phyloP scores from a whole-genome alignment of 2,888 invertebrate genomes.

The Dendrolimus pini region DNA sequence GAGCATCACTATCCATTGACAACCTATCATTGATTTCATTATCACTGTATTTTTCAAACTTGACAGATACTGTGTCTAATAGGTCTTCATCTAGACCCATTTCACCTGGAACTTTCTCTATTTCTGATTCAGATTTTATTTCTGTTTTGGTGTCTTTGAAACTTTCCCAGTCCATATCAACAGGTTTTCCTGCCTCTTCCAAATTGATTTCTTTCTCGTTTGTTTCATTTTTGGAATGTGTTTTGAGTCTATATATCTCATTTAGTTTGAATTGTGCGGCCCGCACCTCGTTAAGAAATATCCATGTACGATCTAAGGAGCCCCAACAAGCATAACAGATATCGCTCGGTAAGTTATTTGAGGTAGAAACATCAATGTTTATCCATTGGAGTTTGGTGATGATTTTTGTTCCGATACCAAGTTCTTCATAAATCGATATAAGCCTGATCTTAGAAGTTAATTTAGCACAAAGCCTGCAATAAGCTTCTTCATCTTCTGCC shows the following conservation, averaged over 20 bases:
- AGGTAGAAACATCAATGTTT: slow-evolving; percentile 48
- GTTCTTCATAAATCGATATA: slow-evolving; percentile 52
- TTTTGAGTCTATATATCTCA: slow-evolving; percentile 22
- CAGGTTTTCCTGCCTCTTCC: slow-evolving; percentile 37
- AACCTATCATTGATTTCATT: slow-evolving; percentile 26
- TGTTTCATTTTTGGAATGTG: slow-evolving; percentile 5
- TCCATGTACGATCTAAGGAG: slow-evolving; percentile 57
- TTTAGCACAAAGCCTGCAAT: slow-evolving; percentile 65
- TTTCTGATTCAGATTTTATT: slow-evolving; percentile 38
- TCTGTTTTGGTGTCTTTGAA: slow-evolving; percentile 43
- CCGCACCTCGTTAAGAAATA: slow-evolving; percentile 52
- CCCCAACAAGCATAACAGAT: slow-evolving; percentile 68
- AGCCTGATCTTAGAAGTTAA: slow-evolving; percentile 45
- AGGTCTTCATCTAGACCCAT: slow-evolving; percentile 17
- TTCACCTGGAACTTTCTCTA: slow-evolving; percentile 17
- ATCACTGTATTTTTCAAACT: slow-evolving; percentile 35
- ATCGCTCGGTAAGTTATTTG: slow-evolving; percentile 43
- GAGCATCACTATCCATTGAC: slow-evolving; percentile 50
- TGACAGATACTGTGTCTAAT: slow-evolving; percentile 29
- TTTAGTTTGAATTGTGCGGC: slow-evolving; percentile 50
- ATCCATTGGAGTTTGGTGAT: slow-evolving; percentile 60
- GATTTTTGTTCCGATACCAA: slow-evolving; percentile 48
- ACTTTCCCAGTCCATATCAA: slow-evolving; percentile 50
- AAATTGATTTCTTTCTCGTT: slow-evolving; percentile 15
- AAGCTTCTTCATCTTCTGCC: slow-evolving; percentile 43